Evolutionary conservation across 2,888 invertebrate species (phyloP).

Genomic region (Amphipyra berbera): DNA sequence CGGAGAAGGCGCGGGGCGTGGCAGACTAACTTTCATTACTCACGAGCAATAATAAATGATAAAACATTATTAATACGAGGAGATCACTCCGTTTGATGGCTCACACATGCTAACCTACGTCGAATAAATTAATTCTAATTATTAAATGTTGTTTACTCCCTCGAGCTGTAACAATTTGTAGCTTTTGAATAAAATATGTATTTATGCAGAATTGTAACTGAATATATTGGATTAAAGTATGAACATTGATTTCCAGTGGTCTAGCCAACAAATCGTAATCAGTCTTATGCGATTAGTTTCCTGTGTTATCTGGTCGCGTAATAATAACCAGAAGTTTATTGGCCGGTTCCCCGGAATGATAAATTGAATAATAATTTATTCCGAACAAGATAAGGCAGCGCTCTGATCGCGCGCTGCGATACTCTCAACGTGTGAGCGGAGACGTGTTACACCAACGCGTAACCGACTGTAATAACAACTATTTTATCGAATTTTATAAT

Average conservation of each 20-base stretch:
- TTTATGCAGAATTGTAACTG: constrained; percentile 36
- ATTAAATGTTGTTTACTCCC: constrained; percentile 78
- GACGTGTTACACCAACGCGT: constrained; percentile 61
- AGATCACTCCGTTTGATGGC: constrained; percentile 84
- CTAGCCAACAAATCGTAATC: constrained; percentile 56
- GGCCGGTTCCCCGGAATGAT: constrained; percentile 78
- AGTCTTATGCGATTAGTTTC: constrained; percentile 74
- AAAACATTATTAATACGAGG: constrained; percentile 89
- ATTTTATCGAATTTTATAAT: constrained; percentile 3
- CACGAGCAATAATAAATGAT: constrained; percentile 88
- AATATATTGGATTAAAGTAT: constrained; percentile 33
- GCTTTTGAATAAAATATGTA: constrained; percentile 31
- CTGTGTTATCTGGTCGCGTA: constrained; percentile 80
- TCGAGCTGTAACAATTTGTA: constrained; percentile 56
- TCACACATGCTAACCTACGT: constrained; percentile 79
- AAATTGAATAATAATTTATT: constrained; percentile 89
- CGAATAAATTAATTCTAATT: constrained; percentile 88
- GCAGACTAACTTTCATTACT: constrained; percentile 88
- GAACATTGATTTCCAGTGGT: constrained; percentile 26
- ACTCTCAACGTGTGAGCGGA: constrained; percentile 74
- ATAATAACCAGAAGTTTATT: constrained; percentile 87
- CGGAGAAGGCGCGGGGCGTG: constrained; percentile 85
- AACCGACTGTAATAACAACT: constrained; percentile 23
- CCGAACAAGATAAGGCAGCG: constrained; percentile 77
- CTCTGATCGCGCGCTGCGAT: constrained; percentile 74